Evolutionary conservation across 2,797 vertebrate species (phyloP), one percentile per base, ranked within the genome.

Genomic region (Aselliscus stoliczkanus): DNA sequence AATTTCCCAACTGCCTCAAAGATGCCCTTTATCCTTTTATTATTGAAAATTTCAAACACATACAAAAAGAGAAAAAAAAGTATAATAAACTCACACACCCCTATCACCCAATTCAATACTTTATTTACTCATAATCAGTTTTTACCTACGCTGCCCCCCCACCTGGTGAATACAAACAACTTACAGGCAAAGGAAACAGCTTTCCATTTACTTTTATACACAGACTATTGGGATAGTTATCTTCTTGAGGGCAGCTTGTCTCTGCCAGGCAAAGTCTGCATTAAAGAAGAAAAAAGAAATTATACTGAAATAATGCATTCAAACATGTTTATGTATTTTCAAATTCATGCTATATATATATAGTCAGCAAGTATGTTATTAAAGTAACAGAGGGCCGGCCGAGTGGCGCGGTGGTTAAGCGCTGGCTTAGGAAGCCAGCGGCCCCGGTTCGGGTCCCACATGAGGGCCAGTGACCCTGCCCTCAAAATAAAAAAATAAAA

Each of bases 131-230:
- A n/a, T n/a, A 25, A 69, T 54, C 18, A 69, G 65, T 89, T 44
- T 85, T 80, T 69, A 52, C 52, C 34, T 27, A 65, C 20, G 64
- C 39, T 39, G 56, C 23, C 54, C 2, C 9, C 50, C 20, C 10
- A 44, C 31, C 42, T 90, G 42, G 39, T 76, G 42, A 96, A 90
- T 69, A 93, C 92, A 93, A 75, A 50, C 90, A 92, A 98, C 99
- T 99, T 99, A 99, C 99, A 72, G 99, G 99, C 92, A 99, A 98
- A 15, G 99, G 99, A 97, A 99, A 99, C 47, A 99, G 98, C 94
- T 99, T 99, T 75, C 99, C 99, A 62, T 99, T 99, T 89, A 99
- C 99, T 98, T 99, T 99, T 98, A 99, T 99, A 97, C 99, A 99
- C 50, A 99, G 98, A 98, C 99, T 99, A 98, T 99, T 99, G 20